Evolutionary conservation across 2,888 invertebrate genomes (phyloP), one percentile per base, ranked within the genome.

Genomic region (Tupiocoris notatus): DNA sequence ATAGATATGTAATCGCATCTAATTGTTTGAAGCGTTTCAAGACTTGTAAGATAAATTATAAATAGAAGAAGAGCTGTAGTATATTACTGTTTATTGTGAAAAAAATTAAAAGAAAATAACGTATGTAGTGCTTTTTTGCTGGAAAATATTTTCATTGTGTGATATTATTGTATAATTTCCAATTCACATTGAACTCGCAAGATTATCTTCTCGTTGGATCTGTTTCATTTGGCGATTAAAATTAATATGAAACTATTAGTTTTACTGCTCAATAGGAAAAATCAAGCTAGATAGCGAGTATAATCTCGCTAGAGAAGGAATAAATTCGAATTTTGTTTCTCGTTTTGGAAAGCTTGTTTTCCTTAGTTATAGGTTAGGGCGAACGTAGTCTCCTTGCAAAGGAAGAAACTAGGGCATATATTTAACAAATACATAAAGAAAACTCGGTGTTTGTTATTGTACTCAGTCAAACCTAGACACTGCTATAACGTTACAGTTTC

Each of bases 41-140:
- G 65, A 75, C 65, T 65, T 65, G 75, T 65, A 66, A 75, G 65
- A 75, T 65, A 75, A 39, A 39, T 65, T 75, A 75, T 65, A 75
- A 64, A 75, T 75, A 75, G 73, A 62, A n/a, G n/a, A n/a, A 73
- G 73, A 73, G 73, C 73, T 73, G 73, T 73, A 73, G 73, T 39
- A n/a, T 56, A 21, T n/a, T 39, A 61, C 71, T 71, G 63, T 73
- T 73, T 61, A 73, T 62, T 62, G 39, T 73, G 63, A 73, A 24
- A 73, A 18, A 70, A 21, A 67, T n/a, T n/a, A n/a, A n/a, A n/a
- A n/a, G n/a, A n/a, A n/a, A n/a, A n/a, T n/a, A n/a, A n/a, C n/a
- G n/a, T n/a, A n/a, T n/a, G 56, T 39, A 67, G 70, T 73, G 62
- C 25, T 73, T 62, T 59, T 39, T 65, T n/a, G 73, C 62, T 73